These are phyloP conservation scores for Corythaeola cristata DNA, from an alignment of 2,113 vertebrate genomes.

Conservation along the genomic window DNA sequence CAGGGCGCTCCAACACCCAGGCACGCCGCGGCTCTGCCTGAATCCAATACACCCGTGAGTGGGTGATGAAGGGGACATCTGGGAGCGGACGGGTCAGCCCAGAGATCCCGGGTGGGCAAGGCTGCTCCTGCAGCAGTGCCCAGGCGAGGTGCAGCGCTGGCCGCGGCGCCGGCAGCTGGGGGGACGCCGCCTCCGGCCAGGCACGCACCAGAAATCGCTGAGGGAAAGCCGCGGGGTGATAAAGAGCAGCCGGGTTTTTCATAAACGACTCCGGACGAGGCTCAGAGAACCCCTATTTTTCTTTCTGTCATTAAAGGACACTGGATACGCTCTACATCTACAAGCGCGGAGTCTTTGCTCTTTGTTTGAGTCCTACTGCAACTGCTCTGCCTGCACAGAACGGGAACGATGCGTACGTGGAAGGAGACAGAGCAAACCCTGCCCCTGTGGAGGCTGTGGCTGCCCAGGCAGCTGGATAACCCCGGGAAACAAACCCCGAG, in stretches of 20 bases:
- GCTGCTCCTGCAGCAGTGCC: background rate
- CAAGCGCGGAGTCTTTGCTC: rapidly evolving
- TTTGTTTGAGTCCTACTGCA: background rate
- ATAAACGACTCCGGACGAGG: background rate
- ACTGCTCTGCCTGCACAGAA: background rate
- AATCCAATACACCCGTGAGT: rapidly evolving
- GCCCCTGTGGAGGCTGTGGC: background rate
- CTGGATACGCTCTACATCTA: background rate
- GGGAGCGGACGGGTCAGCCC: background rate
- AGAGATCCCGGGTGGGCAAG: background rate
- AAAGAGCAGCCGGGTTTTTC: background rate
- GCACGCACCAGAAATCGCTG: background rate
- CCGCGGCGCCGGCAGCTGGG: background rate
- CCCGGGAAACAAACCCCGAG: rapidly evolving
- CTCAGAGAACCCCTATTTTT: background rate
- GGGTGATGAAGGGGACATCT: background rate
- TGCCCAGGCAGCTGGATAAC: background rate
- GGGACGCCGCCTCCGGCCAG: background rate
- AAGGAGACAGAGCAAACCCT: background rate
- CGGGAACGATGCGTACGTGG: rapidly evolving
- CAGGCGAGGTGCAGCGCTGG: rapidly evolving
- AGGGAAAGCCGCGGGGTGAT: background rate
- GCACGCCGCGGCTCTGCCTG: background rate
- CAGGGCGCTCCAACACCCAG: background rate
- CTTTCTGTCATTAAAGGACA: background rate